Base-by-base conservation (phyloP, 2,797 vertebrate species). In the Remorina albescens region DNA sequence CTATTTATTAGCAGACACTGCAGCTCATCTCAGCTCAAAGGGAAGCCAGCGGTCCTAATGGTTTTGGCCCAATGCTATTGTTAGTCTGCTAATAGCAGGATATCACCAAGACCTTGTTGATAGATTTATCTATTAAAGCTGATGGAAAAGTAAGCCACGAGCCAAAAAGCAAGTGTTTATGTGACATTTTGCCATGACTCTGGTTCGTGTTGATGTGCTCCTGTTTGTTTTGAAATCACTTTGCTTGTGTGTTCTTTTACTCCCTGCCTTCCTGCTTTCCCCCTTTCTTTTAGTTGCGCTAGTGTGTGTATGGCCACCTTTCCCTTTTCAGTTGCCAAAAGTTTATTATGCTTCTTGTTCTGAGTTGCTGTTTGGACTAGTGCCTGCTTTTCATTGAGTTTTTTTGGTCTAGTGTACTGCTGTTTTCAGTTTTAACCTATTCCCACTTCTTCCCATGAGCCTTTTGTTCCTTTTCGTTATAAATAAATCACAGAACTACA, bases 21-120 rank as follows among this genome's bases (percentile, higher is more conserved):
- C 2, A 12, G 41, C 64, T 58, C 19, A 65, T 47, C n/a, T 56
- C 51, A 21, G 42, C 54, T 50, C 2, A n/a, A 30, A 61, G 50
- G 47, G 44, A 5, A 36, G 26, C 11, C 10, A 0, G 39, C 63
- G 36, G 32, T 11, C 60, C 32, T 62, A 18, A 21, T 53, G 26
- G 5, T 15, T 67, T 21, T n/a, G 19, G 9, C 39, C 10, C 4
- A 0, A 8, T 2, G 55, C 0, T 2, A 30, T 67, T 56, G 32
- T 36, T 66, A 21, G 13, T 34, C 34, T 62, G 23, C 37, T 11
- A 34, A 12, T 13, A 21, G 23, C 23, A 47, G 25, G 5, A 9
- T 21, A 12, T 56, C 18, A 18, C 13, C 11, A 51, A 32, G 12
- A 26, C 54, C 12, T 13, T 37, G 54, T 12, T 13, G 9, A 21